A percentile compares a stretch with the other conserved stretches of the same genome.
Evolutionary conservation across 2,888 invertebrate species (phyloP).

Genomic region (Dolichomitus sp.): DNA sequence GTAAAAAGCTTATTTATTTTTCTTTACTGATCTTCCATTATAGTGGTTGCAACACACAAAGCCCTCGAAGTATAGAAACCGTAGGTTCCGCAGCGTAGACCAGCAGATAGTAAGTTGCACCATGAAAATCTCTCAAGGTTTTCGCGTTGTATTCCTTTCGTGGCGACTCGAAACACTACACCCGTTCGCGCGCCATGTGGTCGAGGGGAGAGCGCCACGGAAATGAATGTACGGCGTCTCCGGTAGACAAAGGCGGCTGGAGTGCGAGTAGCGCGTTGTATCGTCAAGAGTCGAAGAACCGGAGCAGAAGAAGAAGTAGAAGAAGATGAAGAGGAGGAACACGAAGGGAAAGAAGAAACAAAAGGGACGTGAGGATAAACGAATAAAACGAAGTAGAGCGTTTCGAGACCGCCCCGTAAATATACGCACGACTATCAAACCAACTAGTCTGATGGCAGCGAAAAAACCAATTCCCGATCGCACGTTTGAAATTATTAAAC

Average conservation of each 20-base stretch:
- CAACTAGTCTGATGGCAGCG: conserved; percentile 6
- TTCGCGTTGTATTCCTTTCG: conserved; percentile 18
- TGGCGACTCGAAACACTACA: conserved; percentile 46
- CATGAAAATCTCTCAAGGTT: conserved; percentile 38
- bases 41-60: conserved; percentile 21
- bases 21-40: conserved; percentile 2
- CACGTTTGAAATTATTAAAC: conserved; percentile 59
- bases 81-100: conserved; percentile 3
- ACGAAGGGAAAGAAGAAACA: conserved; percentile 12
- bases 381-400: conserved; percentile 40
- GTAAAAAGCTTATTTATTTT: conserved; percentile 38
- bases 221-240: conserved; percentile 48
- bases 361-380: conserved; percentile 43
- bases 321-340: conserved; percentile 12
- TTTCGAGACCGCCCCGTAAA: conserved; percentile 25
- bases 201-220: conserved; percentile 43
- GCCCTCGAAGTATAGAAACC: not conserved
- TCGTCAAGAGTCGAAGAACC: conserved; percentile 52
- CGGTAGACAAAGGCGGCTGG: conserved; percentile 57
- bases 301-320: conserved; percentile 25
- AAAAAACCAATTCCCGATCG: conserved; percentile 55
- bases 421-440: not conserved
- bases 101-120: conserved; percentile 11
- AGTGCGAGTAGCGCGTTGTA: conserved; percentile 18
- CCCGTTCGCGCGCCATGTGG: conserved; percentile 70